A percentile compares a stretch with the other conserved stretches of the same genome.
phyloP scores from a whole-genome alignment of 2,888 invertebrate genomes.

The Euzophera pinguis region DNA sequence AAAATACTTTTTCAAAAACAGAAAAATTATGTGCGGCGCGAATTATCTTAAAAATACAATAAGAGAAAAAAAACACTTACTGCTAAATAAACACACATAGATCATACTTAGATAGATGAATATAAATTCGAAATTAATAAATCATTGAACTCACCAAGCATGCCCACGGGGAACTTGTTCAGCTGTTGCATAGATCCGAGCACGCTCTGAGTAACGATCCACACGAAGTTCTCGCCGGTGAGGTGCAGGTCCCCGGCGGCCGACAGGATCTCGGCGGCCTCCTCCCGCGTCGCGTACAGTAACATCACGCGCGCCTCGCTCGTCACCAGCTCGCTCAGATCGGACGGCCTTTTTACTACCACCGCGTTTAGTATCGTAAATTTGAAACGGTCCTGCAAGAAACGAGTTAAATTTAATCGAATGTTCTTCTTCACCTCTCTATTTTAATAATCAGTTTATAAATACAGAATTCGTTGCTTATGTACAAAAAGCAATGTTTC shows the following conservation, averaged over 20 bases:
- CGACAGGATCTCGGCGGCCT: conserved; percentile 90
- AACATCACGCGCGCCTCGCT: conserved; percentile 96
- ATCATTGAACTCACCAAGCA: conserved; percentile 93
- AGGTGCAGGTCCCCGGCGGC: conserved; percentile 88
- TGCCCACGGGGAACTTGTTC: conserved; percentile 91
- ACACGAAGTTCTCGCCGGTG: conserved; percentile 95
- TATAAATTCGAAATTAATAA: too few relatives aligned
- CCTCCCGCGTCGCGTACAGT: conserved; percentile 92
- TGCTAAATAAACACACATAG: too few relatives aligned
- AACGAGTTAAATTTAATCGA: too few relatives aligned
- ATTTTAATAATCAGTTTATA: too few relatives aligned
- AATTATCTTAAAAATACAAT: too few relatives aligned
- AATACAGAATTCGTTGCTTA: too few relatives aligned
- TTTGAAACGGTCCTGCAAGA: conserved; percentile 69
- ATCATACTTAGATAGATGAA: neutral
- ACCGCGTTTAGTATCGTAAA: conserved; percentile 93
- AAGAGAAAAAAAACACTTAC: too few relatives aligned
- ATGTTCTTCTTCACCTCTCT: too few relatives aligned
- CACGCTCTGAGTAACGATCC: conserved; percentile 97
- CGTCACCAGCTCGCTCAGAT: conserved; percentile 90
- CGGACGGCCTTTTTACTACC: conserved; percentile 86
- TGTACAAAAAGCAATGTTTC: too few relatives aligned
- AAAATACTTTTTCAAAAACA: too few relatives aligned
- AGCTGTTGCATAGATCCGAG: conserved; percentile 87
- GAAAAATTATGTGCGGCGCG: too few relatives aligned